Percentiles rank a stretch among this genome's conserved stretches.
These are phyloP conservation scores for Diploscapter pachys DNA, from an alignment of 1,140 invertebrate species.

Conservation along the genomic window DNA sequence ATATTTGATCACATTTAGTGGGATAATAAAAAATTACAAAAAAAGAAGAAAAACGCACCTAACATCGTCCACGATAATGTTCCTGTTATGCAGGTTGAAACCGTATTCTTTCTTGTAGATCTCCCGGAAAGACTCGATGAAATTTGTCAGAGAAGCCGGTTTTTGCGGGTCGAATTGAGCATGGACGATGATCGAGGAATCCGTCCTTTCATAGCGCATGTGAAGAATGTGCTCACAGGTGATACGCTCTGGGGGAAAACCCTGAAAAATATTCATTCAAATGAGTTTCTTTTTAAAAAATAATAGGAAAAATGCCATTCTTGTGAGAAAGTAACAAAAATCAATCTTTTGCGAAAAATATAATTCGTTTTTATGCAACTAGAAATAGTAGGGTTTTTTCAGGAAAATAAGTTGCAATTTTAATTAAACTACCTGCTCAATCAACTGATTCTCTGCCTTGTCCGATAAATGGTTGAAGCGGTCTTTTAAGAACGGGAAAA, in stretches of 20 bases:
- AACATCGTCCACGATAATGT: slow-evolving; percentile 87
- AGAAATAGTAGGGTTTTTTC: too few relatives aligned
- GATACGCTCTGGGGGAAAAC: slow-evolving; percentile 65
- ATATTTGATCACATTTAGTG: too few relatives aligned
- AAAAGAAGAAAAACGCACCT: slow-evolving; percentile 62
- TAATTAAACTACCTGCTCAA: too few relatives aligned
- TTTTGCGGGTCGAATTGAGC: slow-evolving; percentile 50
- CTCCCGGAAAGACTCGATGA: slow-evolving; percentile 70
- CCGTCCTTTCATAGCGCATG: slow-evolving; percentile 85
- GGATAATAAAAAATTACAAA: too few relatives aligned
- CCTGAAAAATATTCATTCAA: slow-evolving; percentile 70
- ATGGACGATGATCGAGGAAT: slow-evolving; percentile 85
- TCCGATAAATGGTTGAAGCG: too few relatives aligned
- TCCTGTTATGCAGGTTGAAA: slow-evolving; percentile 76
- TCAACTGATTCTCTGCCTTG: too few relatives aligned
- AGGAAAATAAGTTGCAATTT: too few relatives aligned
- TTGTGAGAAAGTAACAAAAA: too few relatives aligned
- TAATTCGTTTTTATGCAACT: too few relatives aligned
- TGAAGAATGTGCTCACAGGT: slow-evolving; percentile 70
- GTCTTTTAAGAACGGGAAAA: too few relatives aligned
- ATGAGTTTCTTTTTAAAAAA: slow-evolving; percentile 33
- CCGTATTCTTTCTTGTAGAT: slow-evolving; percentile 92
- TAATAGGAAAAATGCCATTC: too few relatives aligned
- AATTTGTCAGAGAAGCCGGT: slow-evolving; percentile 70
- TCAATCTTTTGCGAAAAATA: too few relatives aligned